A percentile compares a stretch with the other conserved stretches of the same genome.
These are phyloP conservation scores for Periophthalmus modestus DNA, from an alignment of 2,113 vertebrate species.

Conservation along the genomic window DNA sequence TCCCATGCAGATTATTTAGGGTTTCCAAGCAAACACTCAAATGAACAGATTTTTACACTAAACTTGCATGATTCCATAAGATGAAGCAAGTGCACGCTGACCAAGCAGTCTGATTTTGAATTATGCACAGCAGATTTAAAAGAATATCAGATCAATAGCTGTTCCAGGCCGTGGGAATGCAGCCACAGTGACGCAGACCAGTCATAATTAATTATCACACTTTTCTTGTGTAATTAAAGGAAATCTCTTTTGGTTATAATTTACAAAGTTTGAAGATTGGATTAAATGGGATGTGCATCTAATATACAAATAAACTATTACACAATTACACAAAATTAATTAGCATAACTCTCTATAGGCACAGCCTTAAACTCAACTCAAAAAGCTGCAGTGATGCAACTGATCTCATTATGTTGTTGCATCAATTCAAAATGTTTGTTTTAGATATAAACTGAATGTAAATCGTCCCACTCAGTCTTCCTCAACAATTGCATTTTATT, in stretches of 20 bases:
- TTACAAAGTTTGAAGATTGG: background rate
- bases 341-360: background rate
- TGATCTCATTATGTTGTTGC: background rate
- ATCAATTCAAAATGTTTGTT: constrained; percentile 1
- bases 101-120: background rate
- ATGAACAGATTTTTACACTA: too few relatives aligned
- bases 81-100: background rate
- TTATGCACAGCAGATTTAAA: background rate
- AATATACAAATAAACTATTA: background rate
- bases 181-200: background rate
- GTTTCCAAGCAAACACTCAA: too few relatives aligned
- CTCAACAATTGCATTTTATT: background rate
- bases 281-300: background rate
- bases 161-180: background rate
- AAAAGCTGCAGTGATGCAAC: background rate
- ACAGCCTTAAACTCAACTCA: background rate
- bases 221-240: too few relatives aligned
- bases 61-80: too few relatives aligned
- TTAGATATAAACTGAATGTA: background rate
- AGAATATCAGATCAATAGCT: background rate
- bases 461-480: background rate
- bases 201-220: background rate
- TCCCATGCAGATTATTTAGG: too few relatives aligned
- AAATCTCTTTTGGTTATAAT: background rate
- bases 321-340: background rate